Conservation (phyloP, 2,797 vertebrate genomes). For the Mastacembelus armatus region DNA sequence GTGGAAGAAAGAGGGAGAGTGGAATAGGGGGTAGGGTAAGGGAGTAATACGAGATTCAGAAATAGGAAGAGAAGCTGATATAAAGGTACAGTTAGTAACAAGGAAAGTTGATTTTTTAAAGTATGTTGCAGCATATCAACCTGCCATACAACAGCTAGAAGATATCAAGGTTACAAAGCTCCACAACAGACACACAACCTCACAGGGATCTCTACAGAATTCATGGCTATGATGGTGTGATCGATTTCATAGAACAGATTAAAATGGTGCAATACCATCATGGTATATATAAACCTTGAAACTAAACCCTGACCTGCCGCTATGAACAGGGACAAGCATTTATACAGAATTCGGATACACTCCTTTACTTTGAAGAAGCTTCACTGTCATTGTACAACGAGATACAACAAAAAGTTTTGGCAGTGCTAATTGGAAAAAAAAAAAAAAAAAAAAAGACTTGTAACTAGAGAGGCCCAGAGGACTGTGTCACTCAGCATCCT, state of each 20-base stretch:
- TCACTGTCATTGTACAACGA: slow-evolving; percentile 58
- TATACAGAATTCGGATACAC: background rate
- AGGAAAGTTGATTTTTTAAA: slow-evolving; percentile 28
- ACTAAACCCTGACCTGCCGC: background rate
- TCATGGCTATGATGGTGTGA: background rate
- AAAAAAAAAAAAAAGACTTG: slow-evolving; percentile 66
- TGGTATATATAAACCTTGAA: slow-evolving; percentile 3
- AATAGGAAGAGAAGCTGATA: slow-evolving; percentile 25
- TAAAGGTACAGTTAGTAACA: slow-evolving; percentile 16
- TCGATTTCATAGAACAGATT: slow-evolving; percentile 15
- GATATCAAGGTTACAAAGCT: background rate
- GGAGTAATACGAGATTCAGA: slow-evolving; percentile 17
- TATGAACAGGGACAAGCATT: background rate
- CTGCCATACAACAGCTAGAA: slow-evolving; percentile 37
- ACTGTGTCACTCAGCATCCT: slow-evolving; percentile 69
- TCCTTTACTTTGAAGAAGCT: slow-evolving; percentile 21
- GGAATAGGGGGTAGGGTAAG: slow-evolving; percentile 28
- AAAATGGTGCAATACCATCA: slow-evolving; percentile 5
- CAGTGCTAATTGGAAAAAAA: too few species aligned
- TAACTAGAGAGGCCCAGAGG: slow-evolving; percentile 78
- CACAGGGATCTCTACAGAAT: background rate
- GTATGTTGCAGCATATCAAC: slow-evolving; percentile 15
- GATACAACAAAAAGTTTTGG: too few species aligned
- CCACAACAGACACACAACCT: background rate
- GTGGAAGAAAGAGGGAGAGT: slow-evolving; percentile 10